phyloP scores from a whole-genome alignment of 2,888 invertebrate species.

The Abrostola tripartita region DNA sequence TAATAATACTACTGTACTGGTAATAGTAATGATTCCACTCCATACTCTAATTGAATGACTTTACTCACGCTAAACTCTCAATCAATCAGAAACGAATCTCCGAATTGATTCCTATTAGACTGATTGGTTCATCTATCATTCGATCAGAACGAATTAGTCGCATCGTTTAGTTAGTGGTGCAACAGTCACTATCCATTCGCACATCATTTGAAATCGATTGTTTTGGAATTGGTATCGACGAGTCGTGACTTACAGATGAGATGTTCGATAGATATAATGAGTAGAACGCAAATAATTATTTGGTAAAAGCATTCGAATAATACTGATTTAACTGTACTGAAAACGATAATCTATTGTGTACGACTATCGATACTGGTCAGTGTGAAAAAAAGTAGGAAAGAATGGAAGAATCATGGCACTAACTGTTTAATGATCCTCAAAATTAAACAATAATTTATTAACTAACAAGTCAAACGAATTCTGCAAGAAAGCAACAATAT shows the following conservation, averaged over 20 bases:
- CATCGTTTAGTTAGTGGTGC: conserved; percentile 33
- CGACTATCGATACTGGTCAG: no score
- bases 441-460: no score
- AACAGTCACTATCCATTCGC: conserved; percentile 71
- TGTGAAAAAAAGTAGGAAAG: no score
- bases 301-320: no score
- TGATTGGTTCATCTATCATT: conserved; percentile 46
- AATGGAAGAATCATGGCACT: no score
- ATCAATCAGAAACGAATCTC: conserved; percentile 46
- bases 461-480: no score
- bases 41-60: conserved; percentile 36
- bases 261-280: not conserved
- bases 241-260: conserved; percentile 25
- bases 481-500: not conserved
- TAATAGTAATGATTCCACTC: not conserved
- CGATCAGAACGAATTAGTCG: conserved; percentile 45
- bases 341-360: no score
- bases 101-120: conserved; percentile 47
- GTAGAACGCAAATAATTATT: no score
- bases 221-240: conserved; percentile 76
- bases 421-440: no score
- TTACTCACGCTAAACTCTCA: conserved; percentile 28
- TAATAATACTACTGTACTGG: no score
- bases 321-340: no score
- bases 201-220: conserved; percentile 75